Percentiles rank a stretch among this genome's conserved stretches.
These are phyloP conservation scores for Telmatherina bonti DNA, from an alignment of 2,797 vertebrate genomes.

Conservation along the genomic window DNA sequence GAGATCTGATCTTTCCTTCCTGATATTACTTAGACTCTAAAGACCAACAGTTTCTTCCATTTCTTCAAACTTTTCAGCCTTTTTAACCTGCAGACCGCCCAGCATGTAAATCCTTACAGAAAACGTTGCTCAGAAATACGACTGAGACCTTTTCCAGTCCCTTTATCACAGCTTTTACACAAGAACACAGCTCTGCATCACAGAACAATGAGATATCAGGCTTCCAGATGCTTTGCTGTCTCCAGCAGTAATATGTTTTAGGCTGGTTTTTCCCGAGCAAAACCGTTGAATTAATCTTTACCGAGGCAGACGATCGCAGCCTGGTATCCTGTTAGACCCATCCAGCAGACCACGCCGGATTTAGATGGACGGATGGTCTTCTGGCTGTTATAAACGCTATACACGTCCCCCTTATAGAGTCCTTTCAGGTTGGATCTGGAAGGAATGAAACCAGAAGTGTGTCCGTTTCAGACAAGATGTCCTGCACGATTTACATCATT, in stretches of 20 bases:
- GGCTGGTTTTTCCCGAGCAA: no score
- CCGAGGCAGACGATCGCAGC: slow-evolving; percentile 90
- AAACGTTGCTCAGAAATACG: no score
- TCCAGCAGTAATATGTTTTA: no score
- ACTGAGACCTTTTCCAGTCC: no score
- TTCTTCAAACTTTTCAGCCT: no score
- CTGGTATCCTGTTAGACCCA: slow-evolving; percentile 91
- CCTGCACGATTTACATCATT: not conserved
- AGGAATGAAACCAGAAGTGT: slow-evolving; percentile 7
- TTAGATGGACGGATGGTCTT: slow-evolving; percentile 84
- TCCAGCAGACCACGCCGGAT: slow-evolving; percentile 90
- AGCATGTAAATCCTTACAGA: not conserved
- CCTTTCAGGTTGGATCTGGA: slow-evolving; percentile 88
- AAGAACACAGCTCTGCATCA: no score
- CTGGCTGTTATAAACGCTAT: slow-evolving; percentile 84
- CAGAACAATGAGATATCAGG: not conserved
- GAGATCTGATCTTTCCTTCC: no score
- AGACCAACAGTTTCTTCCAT: no score
- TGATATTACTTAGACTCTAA: no score
- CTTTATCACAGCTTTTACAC: not conserved
- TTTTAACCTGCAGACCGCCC: no score
- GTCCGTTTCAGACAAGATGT: not conserved
- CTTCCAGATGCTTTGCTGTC: no score
- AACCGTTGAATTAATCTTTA: slow-evolving; percentile 55
- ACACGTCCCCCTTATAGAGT: slow-evolving; percentile 86